These are phyloP conservation scores for Augochlora pura DNA, from an alignment of 1,140 invertebrate genomes.

Conservation along the genomic window DNA sequence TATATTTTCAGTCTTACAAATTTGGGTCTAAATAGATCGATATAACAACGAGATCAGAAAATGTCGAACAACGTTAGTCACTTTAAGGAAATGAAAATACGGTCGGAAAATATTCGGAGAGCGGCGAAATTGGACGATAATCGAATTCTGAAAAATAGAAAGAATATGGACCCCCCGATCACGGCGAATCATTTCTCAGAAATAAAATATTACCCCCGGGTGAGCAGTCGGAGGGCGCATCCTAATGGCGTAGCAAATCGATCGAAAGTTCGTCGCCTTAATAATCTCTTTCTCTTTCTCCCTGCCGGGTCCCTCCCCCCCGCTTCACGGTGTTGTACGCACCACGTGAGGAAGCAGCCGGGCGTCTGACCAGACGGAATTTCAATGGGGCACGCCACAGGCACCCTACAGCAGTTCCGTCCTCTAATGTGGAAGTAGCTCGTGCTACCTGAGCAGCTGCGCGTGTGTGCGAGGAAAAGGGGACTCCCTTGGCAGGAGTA, in stretches of 20 bases:
- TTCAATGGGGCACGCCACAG: slow-evolving; percentile 63
- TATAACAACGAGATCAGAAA: too few species aligned
- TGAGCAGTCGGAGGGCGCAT: slow-evolving; percentile 11
- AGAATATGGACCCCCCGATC: too few species aligned
- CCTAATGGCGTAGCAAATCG: slow-evolving; percentile 57
- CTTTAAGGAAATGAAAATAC: too few species aligned
- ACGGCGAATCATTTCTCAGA: neutral
- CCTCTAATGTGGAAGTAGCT: slow-evolving; percentile 76
- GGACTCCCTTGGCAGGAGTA: slow-evolving; percentile 66
- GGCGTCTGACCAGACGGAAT: slow-evolving; percentile 71
- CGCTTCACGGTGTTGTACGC: slow-evolving; percentile 24
- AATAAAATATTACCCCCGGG: slow-evolving; percentile 20
- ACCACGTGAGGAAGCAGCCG: slow-evolving; percentile 59
- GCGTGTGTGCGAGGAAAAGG: slow-evolving; percentile 64
- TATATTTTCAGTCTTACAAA: too few species aligned
- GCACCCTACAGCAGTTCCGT: slow-evolving; percentile 61
- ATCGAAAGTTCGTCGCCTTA: slow-evolving; percentile 62
- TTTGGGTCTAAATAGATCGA: too few species aligned
- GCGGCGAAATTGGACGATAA: neutral
- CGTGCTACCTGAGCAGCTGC: slow-evolving; percentile 79
- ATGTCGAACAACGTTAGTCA: too few species aligned
- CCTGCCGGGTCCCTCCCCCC: slow-evolving; percentile 10
- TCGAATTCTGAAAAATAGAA: neutral
- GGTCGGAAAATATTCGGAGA: too few species aligned
- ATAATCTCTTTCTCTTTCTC: slow-evolving; percentile 58